These are phyloP conservation scores for Cerceris rybyensis DNA, from an alignment of 2,888 invertebrate genomes.

Conservation along the genomic window DNA sequence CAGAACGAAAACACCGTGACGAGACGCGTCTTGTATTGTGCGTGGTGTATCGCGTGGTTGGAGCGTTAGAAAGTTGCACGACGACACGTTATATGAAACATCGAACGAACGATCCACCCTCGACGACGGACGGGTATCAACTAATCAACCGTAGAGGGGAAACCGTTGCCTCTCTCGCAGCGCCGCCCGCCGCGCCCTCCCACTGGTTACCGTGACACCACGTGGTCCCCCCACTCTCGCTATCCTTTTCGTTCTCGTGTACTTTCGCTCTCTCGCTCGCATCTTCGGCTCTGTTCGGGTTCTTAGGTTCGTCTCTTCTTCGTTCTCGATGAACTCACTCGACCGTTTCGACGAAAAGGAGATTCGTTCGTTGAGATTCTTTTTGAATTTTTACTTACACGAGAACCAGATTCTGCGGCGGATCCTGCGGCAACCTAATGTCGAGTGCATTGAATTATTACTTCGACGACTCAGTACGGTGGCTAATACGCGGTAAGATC, in stretches of 20 bases:
- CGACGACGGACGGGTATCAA: conserved; percentile 74
- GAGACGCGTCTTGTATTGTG: background rate
- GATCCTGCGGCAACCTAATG: conserved; percentile 23
- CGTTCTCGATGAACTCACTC: conserved; percentile 32
- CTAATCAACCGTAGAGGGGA: conserved; percentile 63
- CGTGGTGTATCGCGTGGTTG: background rate
- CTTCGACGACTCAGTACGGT: background rate
- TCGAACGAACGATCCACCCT: conserved; percentile 50
- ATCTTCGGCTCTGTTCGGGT: conserved; percentile 33
- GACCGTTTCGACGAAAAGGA: conserved; percentile 35
- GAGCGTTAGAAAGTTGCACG: conserved; percentile 12
- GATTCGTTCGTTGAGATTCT: conserved; percentile 49
- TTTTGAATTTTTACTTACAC: conserved; percentile 47
- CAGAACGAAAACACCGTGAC: no score
- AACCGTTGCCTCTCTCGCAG: conserved; percentile 72
- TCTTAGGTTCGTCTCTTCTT: conserved; percentile 38
- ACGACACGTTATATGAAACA: conserved; percentile 10
- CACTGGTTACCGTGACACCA: conserved; percentile 47
- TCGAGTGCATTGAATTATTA: conserved; percentile 45
- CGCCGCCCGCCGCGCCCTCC: conserved; percentile 60
- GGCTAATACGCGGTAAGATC: background rate
- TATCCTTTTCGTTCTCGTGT: conserved; percentile 75
- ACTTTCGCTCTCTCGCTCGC: conserved; percentile 33
- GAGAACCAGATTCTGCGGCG: conserved; percentile 42
- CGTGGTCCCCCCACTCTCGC: conserved; percentile 80